Evolutionary conservation across 1,140 invertebrate genomes (phyloP), one percentile per base, ranked within the genome.

Genomic region (Lucilia cuprina): DNA sequence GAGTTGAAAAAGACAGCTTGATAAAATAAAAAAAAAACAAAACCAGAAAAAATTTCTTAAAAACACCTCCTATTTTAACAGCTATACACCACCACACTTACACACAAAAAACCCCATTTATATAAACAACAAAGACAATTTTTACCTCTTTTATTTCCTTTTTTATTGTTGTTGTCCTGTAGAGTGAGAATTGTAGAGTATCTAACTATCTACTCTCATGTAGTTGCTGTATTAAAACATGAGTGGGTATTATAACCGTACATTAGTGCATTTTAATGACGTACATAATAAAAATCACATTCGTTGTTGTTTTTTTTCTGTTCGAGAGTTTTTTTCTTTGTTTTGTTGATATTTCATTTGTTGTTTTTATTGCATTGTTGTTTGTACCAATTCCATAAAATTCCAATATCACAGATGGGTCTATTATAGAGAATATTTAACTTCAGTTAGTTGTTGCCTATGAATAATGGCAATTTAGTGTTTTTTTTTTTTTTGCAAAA

Each of bases 201-300:
- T 55, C 50, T 17, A 12, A 49, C 49, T 13, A 55, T 55, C 50
- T 55, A 4, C 50, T 55, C 50, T 55, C 49, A 49, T 49, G 9
- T 55, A 17, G 12, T 55, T 55, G 25, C 17, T 55, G 50, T 55
- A 55, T 55, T 55, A 55, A 77, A 21, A 77, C 30, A 41, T 80
- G 41, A 80, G 77, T 49, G 77, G 77, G 41, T 49, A 50, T 47
- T 21, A 80, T 49, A 80, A 80, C n/a, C 77, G 41, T 80, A 49
- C 47, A 89, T 90, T 90, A 90, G 89, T 90, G 88, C 86, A 90
- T 89, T 90, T 90, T 90, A 90, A 90, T 90, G 89, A 90, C 90
- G 89, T 90, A 90, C 89, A 90, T 90, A 90, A 90, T 90, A 90
- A 90, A 90, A 90, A 89, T 90, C 89, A 89, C 88, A 90, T 90